A percentile compares a stretch with the other conserved stretches of the same genome.
These are phyloP conservation scores for Pseudachorutes palmiensis DNA, from an alignment of 1,140 invertebrate species.

Conservation along the genomic window DNA sequence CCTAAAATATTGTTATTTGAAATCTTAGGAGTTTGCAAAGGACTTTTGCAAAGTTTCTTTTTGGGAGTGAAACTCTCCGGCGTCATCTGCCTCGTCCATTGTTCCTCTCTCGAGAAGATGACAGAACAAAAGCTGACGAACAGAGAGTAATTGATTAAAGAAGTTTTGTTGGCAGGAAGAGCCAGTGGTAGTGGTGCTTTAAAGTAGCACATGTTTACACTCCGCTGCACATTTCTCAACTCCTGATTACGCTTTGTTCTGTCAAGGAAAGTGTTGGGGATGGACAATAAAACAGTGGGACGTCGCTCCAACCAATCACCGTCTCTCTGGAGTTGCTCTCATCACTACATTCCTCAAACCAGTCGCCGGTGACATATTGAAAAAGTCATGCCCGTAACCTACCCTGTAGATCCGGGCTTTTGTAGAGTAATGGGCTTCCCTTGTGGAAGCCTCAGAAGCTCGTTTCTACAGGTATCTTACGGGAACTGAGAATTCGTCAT, in stretches of 20 bases:
- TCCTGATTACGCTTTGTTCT: neutral
- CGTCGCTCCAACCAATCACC: neutral
- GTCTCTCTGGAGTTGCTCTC: neutral
- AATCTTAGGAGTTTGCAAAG: neutral
- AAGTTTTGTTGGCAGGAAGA: neutral
- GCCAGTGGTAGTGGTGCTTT: neutral
- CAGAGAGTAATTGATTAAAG: neutral
- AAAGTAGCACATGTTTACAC: neutral
- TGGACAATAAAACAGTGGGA: constrained; percentile 10
- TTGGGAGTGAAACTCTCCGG: neutral
- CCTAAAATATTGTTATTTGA: neutral
- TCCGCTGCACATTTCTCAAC: neutral
- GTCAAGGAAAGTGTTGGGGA: neutral
- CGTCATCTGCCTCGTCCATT: neutral
- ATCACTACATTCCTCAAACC: no score
- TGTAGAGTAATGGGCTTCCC: constrained; percentile 64
- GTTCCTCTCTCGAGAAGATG: neutral
- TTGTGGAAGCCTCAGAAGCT: constrained; percentile 73
- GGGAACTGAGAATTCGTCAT: constrained; percentile 44
- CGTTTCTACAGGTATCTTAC: constrained; percentile 99
- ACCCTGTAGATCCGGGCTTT: constrained; percentile 99
- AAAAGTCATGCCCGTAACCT: constrained; percentile 77
- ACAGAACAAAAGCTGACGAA: neutral
- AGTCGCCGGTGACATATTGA: neutral
- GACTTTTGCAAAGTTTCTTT: neutral